Base-by-base conservation (phyloP, 1,140 invertebrate genomes). In the Sitobion miscanthi region DNA sequence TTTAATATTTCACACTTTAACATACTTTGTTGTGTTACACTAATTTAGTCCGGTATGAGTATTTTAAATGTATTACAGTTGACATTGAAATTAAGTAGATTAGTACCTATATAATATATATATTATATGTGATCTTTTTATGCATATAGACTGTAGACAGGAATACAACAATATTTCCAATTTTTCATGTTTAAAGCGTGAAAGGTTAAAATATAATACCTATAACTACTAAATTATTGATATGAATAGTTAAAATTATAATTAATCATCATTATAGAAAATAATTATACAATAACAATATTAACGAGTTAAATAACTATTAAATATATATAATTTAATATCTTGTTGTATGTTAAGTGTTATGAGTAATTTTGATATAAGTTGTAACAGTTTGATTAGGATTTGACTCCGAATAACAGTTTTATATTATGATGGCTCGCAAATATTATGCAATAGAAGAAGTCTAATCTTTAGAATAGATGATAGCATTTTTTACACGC, bases 141-240 rank as follows among this genome's bases (percentile, higher is more conserved):
- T 69, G 25, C 25, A 69, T n/a, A 47, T 47, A 69, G 20, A 9
- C 2, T 1, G n/a, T 69, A n/a, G 30, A 69, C n/a, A 69, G 4
- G 8, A 14, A n/a, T 69, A 5, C 11, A 69, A 69, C 9, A 30
- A 69, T 69, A 77, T 6, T 17, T 17, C n/a, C n/a, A 17, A 77
- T 77, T 77, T n/a, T 77, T 77, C n/a, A n/a, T 77, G 62, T 77
- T 35, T 77, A 20, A 77, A 5, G 62, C 17, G 62, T 77, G 62
- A 77, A 77, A 77, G 62, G 14, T 77, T 77, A 77, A 77, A 35
- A 77, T 77, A 69, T 77, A 77, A 77, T n/a, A 77, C n/a, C 62
- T n/a, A 42, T 42, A 77, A 4, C 30, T n/a, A 77, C 4, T 77
- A 35, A 77, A n/a, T n/a, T 77, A 77, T 77, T 77, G 62, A 17